These are phyloP conservation scores for Notarius lentiginosus DNA, from an alignment of 2,113 vertebrate species.

Conservation along the genomic window DNA sequence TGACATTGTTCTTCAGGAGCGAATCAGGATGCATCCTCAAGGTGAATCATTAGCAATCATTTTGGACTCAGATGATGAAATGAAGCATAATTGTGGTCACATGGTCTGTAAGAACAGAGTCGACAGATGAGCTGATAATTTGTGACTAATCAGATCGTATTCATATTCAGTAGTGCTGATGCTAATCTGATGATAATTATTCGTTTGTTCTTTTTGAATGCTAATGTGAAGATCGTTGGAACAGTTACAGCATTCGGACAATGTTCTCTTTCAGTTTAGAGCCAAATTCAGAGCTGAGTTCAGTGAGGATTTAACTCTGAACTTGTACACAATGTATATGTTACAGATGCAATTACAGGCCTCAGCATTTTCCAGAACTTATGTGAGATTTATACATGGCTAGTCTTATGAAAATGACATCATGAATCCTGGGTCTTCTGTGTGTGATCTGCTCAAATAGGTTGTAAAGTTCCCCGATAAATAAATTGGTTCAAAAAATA, in stretches of 20 bases:
- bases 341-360: no score
- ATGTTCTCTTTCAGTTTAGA: no score
- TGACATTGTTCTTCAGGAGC: background rate
- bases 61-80: background rate
- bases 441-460: no score
- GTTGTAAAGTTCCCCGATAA: no score
- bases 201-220: background rate
- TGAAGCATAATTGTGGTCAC: background rate
- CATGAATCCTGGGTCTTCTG: no score
- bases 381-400: no score
- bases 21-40: background rate
- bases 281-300: background rate
- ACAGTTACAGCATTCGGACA: background rate
- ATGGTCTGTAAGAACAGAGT: background rate
- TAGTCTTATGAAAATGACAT: no score
- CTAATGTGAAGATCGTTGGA: background rate
- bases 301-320: background rate
- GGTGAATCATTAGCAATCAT: background rate
- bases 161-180: background rate
- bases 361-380: background rate
- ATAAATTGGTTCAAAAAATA: no score
- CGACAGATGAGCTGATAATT: slow-evolving; percentile 6
- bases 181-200: slow-evolving; percentile 1
- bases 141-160: background rate
- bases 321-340: background rate